Percentiles rank a stretch among this genome's conserved stretches.
These are phyloP conservation scores for Nothocercus julius DNA, from an alignment of 2,113 vertebrate genomes.

Conservation along the genomic window DNA sequence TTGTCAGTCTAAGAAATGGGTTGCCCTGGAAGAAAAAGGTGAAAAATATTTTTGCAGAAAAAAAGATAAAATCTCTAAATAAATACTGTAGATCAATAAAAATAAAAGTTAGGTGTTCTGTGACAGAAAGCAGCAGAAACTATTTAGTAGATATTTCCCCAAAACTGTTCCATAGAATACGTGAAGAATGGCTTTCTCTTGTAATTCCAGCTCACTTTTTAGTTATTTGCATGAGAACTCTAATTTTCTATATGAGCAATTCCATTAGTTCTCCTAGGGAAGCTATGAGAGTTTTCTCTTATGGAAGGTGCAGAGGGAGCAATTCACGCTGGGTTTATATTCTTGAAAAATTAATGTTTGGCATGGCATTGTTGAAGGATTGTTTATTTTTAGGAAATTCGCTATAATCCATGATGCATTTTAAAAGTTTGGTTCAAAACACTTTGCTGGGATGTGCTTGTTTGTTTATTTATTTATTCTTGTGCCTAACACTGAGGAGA, in stretches of 20 bases:
- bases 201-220: not conserved
- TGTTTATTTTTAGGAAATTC: not conserved
- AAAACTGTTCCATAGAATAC: not conserved
- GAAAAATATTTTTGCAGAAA: not conserved
- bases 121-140: not conserved
- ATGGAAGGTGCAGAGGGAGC: not conserved
- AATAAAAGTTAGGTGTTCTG: not conserved
- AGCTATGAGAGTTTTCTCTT: not conserved
- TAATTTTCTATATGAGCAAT: conserved; percentile 55
- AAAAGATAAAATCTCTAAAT: not conserved
- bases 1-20: not conserved
- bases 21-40: not conserved
- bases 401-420: not conserved
- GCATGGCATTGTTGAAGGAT: not conserved
- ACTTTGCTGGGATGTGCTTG: not conserved
- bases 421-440: not conserved
- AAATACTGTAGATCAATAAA: not conserved
- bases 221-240: conserved; percentile 36
- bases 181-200: not conserved
- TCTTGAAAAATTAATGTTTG: conserved; percentile 13
- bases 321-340: conserved; percentile 6
- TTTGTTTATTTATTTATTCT: not conserved
- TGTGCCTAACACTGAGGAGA: not conserved
- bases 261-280: not conserved
- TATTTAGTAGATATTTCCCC: not conserved